Conservation (phyloP, 2,113 vertebrate species). For the Periophthalmus modestus region DNA sequence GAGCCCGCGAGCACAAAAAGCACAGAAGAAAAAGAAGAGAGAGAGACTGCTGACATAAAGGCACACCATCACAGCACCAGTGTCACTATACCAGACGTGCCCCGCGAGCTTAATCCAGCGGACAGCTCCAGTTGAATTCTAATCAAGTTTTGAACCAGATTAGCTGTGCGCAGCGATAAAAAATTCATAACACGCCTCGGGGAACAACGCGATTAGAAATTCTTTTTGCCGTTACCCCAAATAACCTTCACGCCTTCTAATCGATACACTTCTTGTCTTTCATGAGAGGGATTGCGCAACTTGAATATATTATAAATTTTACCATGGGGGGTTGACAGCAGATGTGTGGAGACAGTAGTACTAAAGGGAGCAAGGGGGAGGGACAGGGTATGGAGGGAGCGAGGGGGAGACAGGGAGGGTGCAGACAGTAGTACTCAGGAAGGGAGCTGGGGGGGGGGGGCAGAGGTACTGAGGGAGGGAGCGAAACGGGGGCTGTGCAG, state of each 20-base stretch:
- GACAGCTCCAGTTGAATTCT: conserved; percentile 13
- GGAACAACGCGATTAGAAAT: conserved; percentile 40
- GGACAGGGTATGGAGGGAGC: no score
- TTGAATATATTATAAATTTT: conserved; percentile 6
- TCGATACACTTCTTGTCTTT: conserved; percentile 31
- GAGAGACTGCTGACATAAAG: background rate
- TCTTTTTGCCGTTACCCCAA: conserved; percentile 33
- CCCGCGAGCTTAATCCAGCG: background rate
- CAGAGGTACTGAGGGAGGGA: no score
- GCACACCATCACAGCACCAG: conserved; percentile 6
- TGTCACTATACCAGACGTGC: background rate
- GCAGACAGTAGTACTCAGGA: no score
- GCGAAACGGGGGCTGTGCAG: no score
- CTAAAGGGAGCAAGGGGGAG: no score
- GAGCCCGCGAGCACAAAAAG: conserved; percentile 15
- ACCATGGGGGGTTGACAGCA: background rate
- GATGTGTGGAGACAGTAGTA: background rate
- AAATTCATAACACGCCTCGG: conserved; percentile 32
- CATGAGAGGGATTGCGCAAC: conserved; percentile 26
- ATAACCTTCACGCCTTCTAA: conserved; percentile 42
- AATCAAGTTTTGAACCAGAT: conserved; percentile 29
- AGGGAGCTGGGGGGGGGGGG: no score
- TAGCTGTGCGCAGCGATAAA: conserved; percentile 20
- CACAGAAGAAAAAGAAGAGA: background rate
- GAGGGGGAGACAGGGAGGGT: no score